phyloP scores from a whole-genome alignment of 2,797 vertebrate genomes.

The Peromyscus eremicus region DNA sequence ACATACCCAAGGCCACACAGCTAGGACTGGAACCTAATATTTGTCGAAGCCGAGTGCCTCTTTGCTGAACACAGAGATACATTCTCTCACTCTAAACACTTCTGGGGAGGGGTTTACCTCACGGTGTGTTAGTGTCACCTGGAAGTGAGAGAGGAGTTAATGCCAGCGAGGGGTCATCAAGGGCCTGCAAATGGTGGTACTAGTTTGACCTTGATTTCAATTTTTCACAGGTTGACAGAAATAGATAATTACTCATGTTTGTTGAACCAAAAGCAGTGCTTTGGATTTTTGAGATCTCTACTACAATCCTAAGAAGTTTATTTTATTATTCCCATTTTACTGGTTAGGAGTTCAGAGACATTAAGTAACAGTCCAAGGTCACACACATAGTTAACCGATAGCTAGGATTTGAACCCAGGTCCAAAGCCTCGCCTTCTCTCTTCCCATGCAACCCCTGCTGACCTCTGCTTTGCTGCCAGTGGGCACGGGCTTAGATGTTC shows the following conservation, averaged over 20 bases:
- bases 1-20: neutral
- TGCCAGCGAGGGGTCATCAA: neutral
- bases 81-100: too few relatives aligned
- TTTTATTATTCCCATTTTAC: constrained; percentile 11
- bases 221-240: neutral
- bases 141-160: neutral
- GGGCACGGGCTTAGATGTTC: rapidly evolving
- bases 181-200: neutral
- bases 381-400: neutral
- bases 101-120: neutral
- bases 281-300: neutral
- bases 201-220: neutral
- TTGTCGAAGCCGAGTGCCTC: neutral
- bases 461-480: neutral
- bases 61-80: neutral
- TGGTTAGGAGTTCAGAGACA: constrained; percentile 24
- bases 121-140: neutral
- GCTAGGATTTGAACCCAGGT: neutral
- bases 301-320: neutral
- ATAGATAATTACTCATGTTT: neutral
- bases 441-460: neutral
- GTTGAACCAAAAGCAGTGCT: neutral
- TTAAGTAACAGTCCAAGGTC: neutral
- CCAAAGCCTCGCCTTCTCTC: neutral
- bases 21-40: neutral